Evolutionary conservation across 2,888 invertebrate genomes (phyloP), one percentile per base, ranked within the genome.

Genomic region (Calliphora vomitoria): DNA sequence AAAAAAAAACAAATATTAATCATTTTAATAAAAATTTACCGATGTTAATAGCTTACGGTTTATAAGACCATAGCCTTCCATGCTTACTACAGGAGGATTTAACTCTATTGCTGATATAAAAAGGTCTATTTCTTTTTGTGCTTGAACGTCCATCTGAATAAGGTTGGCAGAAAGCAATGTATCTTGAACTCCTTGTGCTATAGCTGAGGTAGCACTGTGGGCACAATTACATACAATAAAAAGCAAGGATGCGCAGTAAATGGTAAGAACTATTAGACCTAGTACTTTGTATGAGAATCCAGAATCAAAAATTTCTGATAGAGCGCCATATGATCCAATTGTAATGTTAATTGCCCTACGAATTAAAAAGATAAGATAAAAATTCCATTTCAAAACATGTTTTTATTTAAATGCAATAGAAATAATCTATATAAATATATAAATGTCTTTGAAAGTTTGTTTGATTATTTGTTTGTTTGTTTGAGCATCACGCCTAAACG

Each of bases 191-290:
- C 95, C 95, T 66, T 95, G 95, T 0, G 96, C 95, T 8, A 96
- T 96, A 93, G 95, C 94, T 20, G 95, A 91, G 0, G 96, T 95
- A 1, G 96, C 95, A 89, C 95, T 95, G 90, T 96, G 96, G 0
- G 96, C 95, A 91, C 96, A 96, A 91, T 96, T 95, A n/a, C 95
- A 96, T 89, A 96, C 96, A 62, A 96, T 94, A 90, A 94, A 96
- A 1, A 96, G 93, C 47, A 96, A 92, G 0, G 94, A 94, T 18
- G 95, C 94, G 90, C 96, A 96, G 90, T 96, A 96, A 8, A 94
- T 93, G 0, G 95, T 94, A 87, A 95, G 95, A 0, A 96, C 96
- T 78, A 96, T 91, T 41, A 96, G 93, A 0, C 96, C 96, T 89
- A 96, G 94, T 92, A 96, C 96, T 92, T 96, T 96, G 91, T 96